Evolutionary conservation across 2,888 invertebrate genomes (phyloP), one percentile per base, ranked within the genome.

Genomic region (Emmelina monodactyla): DNA sequence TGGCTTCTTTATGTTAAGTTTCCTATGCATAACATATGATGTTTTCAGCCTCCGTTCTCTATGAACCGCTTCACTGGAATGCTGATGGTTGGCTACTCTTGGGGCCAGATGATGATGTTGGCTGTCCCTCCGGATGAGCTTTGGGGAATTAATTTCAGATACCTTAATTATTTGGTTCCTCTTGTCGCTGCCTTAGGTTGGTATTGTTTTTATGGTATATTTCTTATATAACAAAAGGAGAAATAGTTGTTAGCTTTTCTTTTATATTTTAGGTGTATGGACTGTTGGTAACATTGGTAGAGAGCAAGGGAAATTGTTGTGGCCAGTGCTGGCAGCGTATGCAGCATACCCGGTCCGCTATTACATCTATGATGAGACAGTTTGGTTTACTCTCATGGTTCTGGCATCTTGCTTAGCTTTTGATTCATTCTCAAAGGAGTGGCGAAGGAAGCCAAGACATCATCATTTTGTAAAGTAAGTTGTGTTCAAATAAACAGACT

Each of bases 251-350:
- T n/a, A n/a, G n/a, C n/a, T n/a, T n/a, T n/a, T n/a, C n/a, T n/a
- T n/a, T n/a, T n/a, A n/a, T n/a, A n/a, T n/a, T 11, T 10, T 22
- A 94, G 97, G 95, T 49, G 91, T 94, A 0, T 92, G 94, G 88
- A 82, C 88, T 0, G 92, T 95, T 6, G 95, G 95, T 15, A 97
- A 96, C 55, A 88, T 96, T 42, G 96, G 96, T 0, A 83, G 88
- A 2, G 90, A 95, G 57, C 78, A 83, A 50, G 94, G 94, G 1
- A 68, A 82, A 0, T 75, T 92, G 19, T 86, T 86, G 76, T 83
- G 86, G 58, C 84, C 92, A 0, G 57, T 94, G 1, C 34, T 85
- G 0, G 87, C 85, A 0, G 87, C 95, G 0, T 88, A 88, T 48
- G 45, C 79, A 0, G 63, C 83, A 0, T 86, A 91, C 53, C 86